phyloP scores from a whole-genome alignment of 2,888 invertebrate genomes.

The Drosophila falleni region DNA sequence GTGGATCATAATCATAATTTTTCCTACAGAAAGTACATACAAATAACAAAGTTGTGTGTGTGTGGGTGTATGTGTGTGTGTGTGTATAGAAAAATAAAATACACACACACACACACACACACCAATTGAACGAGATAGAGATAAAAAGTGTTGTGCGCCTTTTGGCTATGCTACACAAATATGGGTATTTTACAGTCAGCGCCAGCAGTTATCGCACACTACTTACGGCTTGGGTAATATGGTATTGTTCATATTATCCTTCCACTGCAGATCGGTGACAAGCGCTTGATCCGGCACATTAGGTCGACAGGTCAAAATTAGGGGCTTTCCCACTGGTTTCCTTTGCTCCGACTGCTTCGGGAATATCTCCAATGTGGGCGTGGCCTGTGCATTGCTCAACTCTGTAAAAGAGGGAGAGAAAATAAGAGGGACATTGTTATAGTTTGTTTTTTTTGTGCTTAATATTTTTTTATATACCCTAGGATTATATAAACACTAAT shows the following conservation, averaged over 20 bases:
- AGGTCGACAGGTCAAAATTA: slow-evolving; percentile 92
- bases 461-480: slow-evolving; percentile 5
- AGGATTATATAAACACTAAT: not conserved
- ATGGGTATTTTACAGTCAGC: slow-evolving; percentile 12
- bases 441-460: not conserved
- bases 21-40: slow-evolving; percentile 74
- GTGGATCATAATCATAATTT: slow-evolving; percentile 85
- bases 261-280: slow-evolving; percentile 92
- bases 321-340: slow-evolving; percentile 91
- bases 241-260: slow-evolving; percentile 89
- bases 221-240: slow-evolving; percentile 90
- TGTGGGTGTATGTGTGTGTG: slow-evolving; percentile 28
- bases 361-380: slow-evolving; percentile 88
- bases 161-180: slow-evolving; percentile 9
- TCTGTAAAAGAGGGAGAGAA: slow-evolving; percentile 56
- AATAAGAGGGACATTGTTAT: not conserved
- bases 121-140: not conserved
- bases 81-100: slow-evolving; percentile 5
- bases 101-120: slow-evolving; percentile 16
- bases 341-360: slow-evolving; percentile 90
- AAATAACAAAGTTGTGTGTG: slow-evolving; percentile 28
- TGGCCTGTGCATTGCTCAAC: slow-evolving; percentile 72
- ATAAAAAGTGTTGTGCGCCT: not conserved
- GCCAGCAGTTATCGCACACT: slow-evolving; percentile 83
- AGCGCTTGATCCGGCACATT: slow-evolving; percentile 89